Base-by-base conservation (phyloP, 2,797 vertebrate species). In the Poecilia velifera region DNA sequence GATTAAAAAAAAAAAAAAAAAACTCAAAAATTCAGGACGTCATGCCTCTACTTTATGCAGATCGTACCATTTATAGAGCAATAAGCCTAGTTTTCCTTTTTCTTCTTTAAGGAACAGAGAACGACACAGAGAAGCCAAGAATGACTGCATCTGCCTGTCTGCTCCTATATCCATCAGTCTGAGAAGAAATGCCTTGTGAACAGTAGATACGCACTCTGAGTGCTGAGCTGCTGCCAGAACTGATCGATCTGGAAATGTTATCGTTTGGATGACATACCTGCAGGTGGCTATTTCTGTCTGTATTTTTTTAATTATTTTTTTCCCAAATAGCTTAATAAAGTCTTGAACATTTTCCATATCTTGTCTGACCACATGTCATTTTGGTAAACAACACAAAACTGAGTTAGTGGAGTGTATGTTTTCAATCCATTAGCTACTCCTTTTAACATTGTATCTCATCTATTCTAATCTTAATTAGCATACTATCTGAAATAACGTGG, bases 191-290 rank as follows among this genome's bases (percentile, higher is more conserved):
- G 82, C 84, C 72, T 85, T 64, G 81, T 91, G 85, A 93, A 87
- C 85, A 83, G 87, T 76, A 86, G 85, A 92, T 85, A 72, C 1
- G 73, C 81, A 84, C 78, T 28, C 76, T 74, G 85, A 89, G 85
- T 47, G 79, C 78, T 81, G 79, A 77, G 80, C 78, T 59, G 81
- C 87, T 91, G 91, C 91, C 92, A 92, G 87, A 87, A 22, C 82
- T 88, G 88, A 91, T 91, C 86, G 86, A 92, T 92, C 85, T 89
- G 85, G 81, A 88, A 91, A 91, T 89, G 84, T 89, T 91, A 90
- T 91, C 86, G 25, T 89, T 82, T 66, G 71, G 80, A 80, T 91
- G 87, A 92, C 90, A 87, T 86, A 86, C 89, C 88, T 83, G 79
- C 77, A 88, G 87, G 85, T 84, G 10, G 75, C 82, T 84, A 87